These are phyloP conservation scores for Crotophaga sulcirostris DNA, from an alignment of 2,113 vertebrate species.

Conservation along the genomic window DNA sequence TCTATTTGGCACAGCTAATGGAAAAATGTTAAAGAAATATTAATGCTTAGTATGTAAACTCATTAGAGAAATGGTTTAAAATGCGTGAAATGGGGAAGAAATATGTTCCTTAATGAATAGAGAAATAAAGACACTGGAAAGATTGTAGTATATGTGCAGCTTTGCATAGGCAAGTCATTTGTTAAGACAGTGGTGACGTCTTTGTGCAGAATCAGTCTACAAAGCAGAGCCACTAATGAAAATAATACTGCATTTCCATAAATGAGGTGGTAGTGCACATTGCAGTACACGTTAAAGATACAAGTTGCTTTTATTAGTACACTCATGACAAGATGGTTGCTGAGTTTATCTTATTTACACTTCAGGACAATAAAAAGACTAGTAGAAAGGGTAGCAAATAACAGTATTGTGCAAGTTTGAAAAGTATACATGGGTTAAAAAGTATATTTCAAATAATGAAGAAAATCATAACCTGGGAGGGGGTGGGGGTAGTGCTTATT, in stretches of 20 bases:
- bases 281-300: not conserved
- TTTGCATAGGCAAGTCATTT: not conserved
- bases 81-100: not conserved
- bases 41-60: not conserved
- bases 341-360: not conserved
- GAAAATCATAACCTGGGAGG: fast-evolving
- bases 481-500: fast-evolving
- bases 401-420: not conserved
- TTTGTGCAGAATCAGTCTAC: not conserved
- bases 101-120: not conserved
- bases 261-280: not conserved
- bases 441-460: not conserved
- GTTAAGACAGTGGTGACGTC: not conserved
- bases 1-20: slow-evolving; percentile 16
- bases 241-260: not conserved
- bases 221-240: not conserved
- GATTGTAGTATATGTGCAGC: not conserved
- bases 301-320: not conserved
- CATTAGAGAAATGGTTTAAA: slow-evolving; percentile 19
- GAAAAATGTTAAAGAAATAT: slow-evolving; percentile 20
- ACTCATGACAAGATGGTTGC: not conserved
- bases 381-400: not conserved
- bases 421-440: not conserved
- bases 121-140: not conserved
- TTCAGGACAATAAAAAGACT: not conserved